Conservation (phyloP, 92 coral and sea anemone genomes). For the Plumapathes pennacea region DNA sequence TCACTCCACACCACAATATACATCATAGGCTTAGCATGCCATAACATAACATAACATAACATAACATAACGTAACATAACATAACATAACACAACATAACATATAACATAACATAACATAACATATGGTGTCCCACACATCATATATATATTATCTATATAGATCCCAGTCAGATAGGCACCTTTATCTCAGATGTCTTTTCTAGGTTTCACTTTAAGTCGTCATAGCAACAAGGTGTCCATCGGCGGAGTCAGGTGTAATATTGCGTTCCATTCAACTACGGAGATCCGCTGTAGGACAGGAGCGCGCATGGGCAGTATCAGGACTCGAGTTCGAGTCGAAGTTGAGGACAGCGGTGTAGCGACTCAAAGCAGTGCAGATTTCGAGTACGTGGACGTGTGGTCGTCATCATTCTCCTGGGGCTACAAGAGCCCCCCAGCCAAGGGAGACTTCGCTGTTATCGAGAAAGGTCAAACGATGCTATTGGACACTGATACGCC, state of each 20-base stretch:
- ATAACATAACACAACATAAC: too few relatives aligned
- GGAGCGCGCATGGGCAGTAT: slow-evolving; percentile 71
- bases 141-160: too few relatives aligned
- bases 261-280: slow-evolving; percentile 51
- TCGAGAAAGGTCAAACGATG: slow-evolving; percentile 76
- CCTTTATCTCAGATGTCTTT: too few relatives aligned
- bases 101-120: too few relatives aligned
- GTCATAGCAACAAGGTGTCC: slow-evolving; percentile 57
- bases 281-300: slow-evolving; percentile 71
- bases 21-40: too few relatives aligned
- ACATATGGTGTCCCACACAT: too few relatives aligned
- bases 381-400: slow-evolving; percentile 78
- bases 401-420: slow-evolving; percentile 92
- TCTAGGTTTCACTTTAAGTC: slow-evolving; percentile 71
- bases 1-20: too few relatives aligned
- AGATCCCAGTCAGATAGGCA: too few relatives aligned
- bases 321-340: slow-evolving; percentile 63
- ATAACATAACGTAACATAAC: too few relatives aligned
- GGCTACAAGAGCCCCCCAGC: slow-evolving; percentile 73
- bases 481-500: slow-evolving; percentile 72
- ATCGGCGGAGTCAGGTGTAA: slow-evolving; percentile 68
- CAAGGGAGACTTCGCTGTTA: slow-evolving; percentile 72
- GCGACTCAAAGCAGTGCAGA: slow-evolving; percentile 79
- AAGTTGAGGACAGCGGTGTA: slow-evolving; percentile 67
- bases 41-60: too few relatives aligned